Base-by-base conservation (phyloP, 2,888 invertebrate genomes). In the Polia nebulosa region DNA sequence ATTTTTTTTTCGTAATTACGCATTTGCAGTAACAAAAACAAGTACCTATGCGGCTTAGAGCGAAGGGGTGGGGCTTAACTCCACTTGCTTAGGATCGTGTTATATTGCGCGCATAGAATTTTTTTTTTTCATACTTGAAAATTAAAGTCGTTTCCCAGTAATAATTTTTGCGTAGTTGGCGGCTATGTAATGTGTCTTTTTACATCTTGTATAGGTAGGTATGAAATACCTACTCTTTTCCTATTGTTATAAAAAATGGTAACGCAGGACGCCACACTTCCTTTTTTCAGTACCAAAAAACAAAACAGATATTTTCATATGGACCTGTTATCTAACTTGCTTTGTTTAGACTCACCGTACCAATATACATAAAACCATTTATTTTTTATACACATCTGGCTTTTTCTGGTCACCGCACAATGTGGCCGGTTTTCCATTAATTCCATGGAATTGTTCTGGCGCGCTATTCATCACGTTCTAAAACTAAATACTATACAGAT, bases 291-390 rank as follows among this genome's bases (percentile, higher is more conserved):
- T 32, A 22, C 13, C 25, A 67, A 55, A 53, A 53, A 49, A 68
- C 13, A 69, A 57, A 57, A 41, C 41, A 39, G 1, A 29, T 68
- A 36, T 68, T 76, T 66, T 49, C 13, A 27, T 36, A 36, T 45
- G 15, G 66, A 25, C 20, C 44, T 36, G 20, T 9, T 32, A 51
- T n/a, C 29, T 36, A 51, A 32, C 29, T 32, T 32, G 57, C 76
- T 70, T 72, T 76, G 76, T 76, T 39, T 44, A 57, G 15, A 32
- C 13, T 15, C 29, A 32, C 20, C 11, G 29, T 36, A 56, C 41
- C 55, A 49, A 36, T 55, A 76, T 7, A 76, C 29, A 44, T 22
- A 51, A 32, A 67, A 53, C 44, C 51, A 20, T 36, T 56, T 56
- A 36, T 56, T 51, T 52, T 47, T 51, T 44, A 44, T 57, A 32